phyloP scores from a whole-genome alignment of 2,888 invertebrate species.

The Dromius quadrimaculatus region DNA sequence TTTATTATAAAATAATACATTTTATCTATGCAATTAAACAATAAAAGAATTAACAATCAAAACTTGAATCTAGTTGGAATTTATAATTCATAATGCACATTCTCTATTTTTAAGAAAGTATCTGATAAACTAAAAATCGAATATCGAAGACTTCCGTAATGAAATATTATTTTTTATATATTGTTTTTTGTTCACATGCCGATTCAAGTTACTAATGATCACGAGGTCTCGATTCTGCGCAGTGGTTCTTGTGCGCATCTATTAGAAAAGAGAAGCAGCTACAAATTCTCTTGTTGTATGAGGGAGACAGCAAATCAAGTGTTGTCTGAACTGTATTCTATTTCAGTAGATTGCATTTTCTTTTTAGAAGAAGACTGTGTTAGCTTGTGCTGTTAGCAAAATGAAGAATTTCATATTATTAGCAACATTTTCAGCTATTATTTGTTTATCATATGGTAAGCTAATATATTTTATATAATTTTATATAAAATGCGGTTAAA shows the following conservation, averaged over 20 bases:
- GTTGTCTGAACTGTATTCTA: slow-evolving; percentile 40
- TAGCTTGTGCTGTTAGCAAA: slow-evolving; percentile 28
- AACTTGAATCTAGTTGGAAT: not conserved
- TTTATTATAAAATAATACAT: not conserved
- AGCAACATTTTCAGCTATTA: slow-evolving; percentile 29
- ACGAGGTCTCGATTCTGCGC: slow-evolving; percentile 38
- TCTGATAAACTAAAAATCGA: not conserved
- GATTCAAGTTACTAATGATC: slow-evolving; percentile 46
- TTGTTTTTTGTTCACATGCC: slow-evolving; percentile 34
- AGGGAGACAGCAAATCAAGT: slow-evolving; percentile 16
- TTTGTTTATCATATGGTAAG: slow-evolving; percentile 41
- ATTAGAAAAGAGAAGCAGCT: slow-evolving; percentile 26
- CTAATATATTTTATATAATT: not conserved
- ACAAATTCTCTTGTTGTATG: not conserved
- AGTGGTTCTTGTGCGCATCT: slow-evolving; percentile 19
- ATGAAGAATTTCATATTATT: slow-evolving; percentile 44
- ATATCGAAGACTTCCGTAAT: slow-evolving; percentile 29
- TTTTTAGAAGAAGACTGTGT: slow-evolving; percentile 31
- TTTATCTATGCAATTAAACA: slow-evolving; percentile 1
- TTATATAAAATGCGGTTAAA: slow-evolving; percentile 12
- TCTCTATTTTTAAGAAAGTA: not conserved
- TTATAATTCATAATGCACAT: not conserved
- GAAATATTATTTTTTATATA: slow-evolving; percentile 36
- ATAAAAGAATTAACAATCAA: not conserved
- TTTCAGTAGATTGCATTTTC: slow-evolving; percentile 47